These are phyloP conservation scores for Notoglanidium macrostoma DNA, from an alignment of 2,797 vertebrate species.

Conservation along the genomic window DNA sequence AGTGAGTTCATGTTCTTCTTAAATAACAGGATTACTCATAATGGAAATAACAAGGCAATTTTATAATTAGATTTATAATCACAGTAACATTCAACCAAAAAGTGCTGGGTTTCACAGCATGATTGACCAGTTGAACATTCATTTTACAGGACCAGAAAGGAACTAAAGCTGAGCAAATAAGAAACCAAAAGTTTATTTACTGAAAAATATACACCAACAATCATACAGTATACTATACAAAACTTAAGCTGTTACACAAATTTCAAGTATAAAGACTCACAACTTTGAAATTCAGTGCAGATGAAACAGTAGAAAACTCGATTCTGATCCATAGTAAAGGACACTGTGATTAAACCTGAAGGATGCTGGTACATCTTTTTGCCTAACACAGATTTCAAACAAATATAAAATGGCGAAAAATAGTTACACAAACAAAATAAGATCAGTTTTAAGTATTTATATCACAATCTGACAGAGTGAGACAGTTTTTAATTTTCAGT, in stretches of 20 bases:
- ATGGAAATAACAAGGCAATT: not conserved
- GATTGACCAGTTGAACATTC: not conserved
- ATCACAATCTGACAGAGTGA: slow-evolving; percentile 6
- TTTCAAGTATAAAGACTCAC: slow-evolving; percentile 57
- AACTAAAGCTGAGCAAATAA: slow-evolving; percentile 23
- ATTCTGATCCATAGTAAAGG: slow-evolving; percentile 3
- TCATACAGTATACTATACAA: slow-evolving; percentile 45
- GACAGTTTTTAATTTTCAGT: slow-evolving; percentile 6
- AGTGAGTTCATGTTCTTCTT: not conserved
- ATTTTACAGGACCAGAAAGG: not conserved
- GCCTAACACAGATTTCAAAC: not conserved
- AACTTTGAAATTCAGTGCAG: slow-evolving; percentile 48
- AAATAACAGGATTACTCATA: not conserved
- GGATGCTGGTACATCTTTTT: not conserved
- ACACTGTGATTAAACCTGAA: not conserved
- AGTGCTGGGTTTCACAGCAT: not conserved
- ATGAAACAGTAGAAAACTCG: slow-evolving; percentile 31
- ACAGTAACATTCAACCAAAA: not conserved
- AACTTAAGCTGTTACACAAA: slow-evolving; percentile 47
- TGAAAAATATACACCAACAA: slow-evolving; percentile 36
- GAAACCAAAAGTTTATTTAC: slow-evolving; percentile 63
- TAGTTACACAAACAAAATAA: not conserved
- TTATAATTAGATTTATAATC: not conserved
- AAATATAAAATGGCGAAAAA: not conserved
- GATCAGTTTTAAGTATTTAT: not conserved